These are phyloP conservation scores for Poecilia picta DNA, from an alignment of 2,797 vertebrate species.

Conservation along the genomic window DNA sequence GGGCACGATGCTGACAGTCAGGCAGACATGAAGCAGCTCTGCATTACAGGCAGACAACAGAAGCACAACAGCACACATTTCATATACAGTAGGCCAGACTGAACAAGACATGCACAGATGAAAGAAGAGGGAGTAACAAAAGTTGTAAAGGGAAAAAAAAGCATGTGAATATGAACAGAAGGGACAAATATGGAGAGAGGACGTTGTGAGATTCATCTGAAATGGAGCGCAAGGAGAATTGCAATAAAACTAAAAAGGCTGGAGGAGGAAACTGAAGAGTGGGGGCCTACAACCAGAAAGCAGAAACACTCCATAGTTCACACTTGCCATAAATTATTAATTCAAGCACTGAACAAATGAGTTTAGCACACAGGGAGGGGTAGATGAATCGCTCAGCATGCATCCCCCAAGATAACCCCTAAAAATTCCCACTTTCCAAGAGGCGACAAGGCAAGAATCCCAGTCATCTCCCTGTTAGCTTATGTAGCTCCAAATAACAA, in stretches of 20 bases:
- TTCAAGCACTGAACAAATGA: slow-evolving; percentile 60
- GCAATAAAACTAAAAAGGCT: slow-evolving; percentile 29
- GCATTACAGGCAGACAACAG: slow-evolving; percentile 26
- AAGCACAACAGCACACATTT: slow-evolving; percentile 17
- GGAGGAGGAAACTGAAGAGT: slow-evolving; percentile 41
- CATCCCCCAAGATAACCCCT: slow-evolving; percentile 60
- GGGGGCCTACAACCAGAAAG: slow-evolving; percentile 40
- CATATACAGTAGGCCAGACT: slow-evolving; percentile 16
- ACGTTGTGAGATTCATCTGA: slow-evolving; percentile 40
- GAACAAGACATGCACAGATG: slow-evolving; percentile 22
- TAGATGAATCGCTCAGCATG: slow-evolving; percentile 37
- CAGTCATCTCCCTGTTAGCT: background rate
- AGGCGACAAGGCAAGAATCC: slow-evolving; percentile 15
- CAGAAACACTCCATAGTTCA: slow-evolving; percentile 52
- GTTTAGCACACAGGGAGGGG: slow-evolving; percentile 58
- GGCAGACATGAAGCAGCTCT: slow-evolving; percentile 29
- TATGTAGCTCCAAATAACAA: background rate
- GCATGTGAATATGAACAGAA: slow-evolving; percentile 4
- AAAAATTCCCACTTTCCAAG: slow-evolving; percentile 44
- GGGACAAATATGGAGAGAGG: slow-evolving; percentile 17
- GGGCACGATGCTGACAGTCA: slow-evolving; percentile 38
- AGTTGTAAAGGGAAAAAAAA: background rate
- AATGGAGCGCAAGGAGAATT: slow-evolving; percentile 22
- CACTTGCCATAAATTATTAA: slow-evolving; percentile 70
- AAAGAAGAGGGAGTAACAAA: slow-evolving; percentile 12